Conservation (phyloP, 2,797 vertebrate species). For the Poecilia gillii region DNA sequence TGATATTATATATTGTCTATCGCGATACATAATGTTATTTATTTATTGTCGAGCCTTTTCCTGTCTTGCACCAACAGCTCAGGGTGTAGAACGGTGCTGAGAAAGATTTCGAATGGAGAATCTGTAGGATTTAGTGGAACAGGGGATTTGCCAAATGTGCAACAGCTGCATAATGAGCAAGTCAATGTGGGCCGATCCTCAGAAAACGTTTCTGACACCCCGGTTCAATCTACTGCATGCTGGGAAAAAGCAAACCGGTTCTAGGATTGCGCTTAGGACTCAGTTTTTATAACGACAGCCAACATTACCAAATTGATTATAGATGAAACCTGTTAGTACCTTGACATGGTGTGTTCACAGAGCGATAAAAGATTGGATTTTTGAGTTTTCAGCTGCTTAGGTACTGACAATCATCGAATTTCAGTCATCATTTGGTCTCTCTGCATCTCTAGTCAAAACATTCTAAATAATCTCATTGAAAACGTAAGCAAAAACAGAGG, state of each 20-base stretch:
- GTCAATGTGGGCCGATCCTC: background rate
- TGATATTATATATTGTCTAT: no score
- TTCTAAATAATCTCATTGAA: background rate
- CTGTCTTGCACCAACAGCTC: background rate
- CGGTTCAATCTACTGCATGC: background rate
- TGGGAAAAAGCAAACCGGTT: background rate
- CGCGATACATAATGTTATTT: no score
- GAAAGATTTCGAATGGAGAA: background rate
- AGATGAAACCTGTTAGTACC: background rate
- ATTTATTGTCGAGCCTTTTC: no score
- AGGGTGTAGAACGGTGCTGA: background rate
- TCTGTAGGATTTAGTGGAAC: background rate
- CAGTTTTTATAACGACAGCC: background rate
- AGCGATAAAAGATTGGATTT: background rate
- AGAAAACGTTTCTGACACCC: background rate
- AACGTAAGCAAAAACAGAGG: background rate
- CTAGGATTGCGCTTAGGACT: background rate
- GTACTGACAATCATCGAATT: background rate
- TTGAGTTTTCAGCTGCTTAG: background rate
- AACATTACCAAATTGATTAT: background rate
- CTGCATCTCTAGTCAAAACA: background rate
- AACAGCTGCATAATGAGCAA: background rate
- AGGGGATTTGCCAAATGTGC: background rate
- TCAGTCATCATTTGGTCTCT: background rate
- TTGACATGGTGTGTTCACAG: background rate